Conservation (phyloP, 2,113 vertebrate species). For the Salminus brasiliensis region DNA sequence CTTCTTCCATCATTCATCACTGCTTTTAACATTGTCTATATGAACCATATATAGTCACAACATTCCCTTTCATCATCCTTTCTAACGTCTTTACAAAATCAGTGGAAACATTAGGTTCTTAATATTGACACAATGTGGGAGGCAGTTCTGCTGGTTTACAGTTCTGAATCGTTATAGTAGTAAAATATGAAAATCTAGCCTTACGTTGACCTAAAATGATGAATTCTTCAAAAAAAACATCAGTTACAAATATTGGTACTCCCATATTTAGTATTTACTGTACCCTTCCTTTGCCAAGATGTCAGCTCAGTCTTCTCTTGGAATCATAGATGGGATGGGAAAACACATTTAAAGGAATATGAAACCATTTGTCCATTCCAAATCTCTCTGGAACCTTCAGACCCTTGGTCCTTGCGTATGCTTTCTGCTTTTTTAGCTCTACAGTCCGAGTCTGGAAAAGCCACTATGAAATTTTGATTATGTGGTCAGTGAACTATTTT, state of each 20-base stretch:
- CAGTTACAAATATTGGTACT: too few species aligned
- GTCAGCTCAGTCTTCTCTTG: too few species aligned
- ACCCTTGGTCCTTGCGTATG: neutral
- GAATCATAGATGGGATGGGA: too few species aligned
- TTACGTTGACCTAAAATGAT: too few species aligned
- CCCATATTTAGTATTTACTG: too few species aligned
- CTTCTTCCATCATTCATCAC: constrained; percentile 47
- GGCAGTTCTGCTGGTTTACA: neutral
- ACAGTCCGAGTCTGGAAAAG: neutral
- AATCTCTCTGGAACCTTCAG: neutral
- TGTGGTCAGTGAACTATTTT: neutral
- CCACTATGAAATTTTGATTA: neutral
- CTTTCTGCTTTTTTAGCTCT: neutral
- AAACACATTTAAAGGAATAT: neutral
- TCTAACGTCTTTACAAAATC: neutral
- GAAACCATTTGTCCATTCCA: neutral
- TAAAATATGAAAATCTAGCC: too few species aligned
- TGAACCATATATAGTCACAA: neutral
- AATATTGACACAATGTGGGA: neutral
- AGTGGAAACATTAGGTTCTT: neutral
- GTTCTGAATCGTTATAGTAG: neutral
- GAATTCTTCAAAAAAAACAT: too few species aligned
- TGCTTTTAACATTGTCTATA: neutral
- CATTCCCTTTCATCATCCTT: neutral
- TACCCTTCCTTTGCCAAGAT: too few species aligned